Evolutionary conservation across 2,113 vertebrate species (phyloP).

Genomic region (Solea solea): DNA sequence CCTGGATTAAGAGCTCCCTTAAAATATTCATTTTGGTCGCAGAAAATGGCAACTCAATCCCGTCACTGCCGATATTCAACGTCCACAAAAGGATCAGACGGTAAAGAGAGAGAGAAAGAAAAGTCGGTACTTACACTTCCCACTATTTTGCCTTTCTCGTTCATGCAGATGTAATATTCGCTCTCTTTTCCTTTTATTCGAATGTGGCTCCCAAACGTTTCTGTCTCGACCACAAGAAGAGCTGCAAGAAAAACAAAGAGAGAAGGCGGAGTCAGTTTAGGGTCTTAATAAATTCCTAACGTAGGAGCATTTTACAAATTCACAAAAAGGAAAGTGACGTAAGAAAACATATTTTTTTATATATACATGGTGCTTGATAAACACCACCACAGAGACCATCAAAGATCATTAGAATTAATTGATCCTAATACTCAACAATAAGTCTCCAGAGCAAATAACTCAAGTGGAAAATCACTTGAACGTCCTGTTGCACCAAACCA

Average conservation of each 20-base stretch:
- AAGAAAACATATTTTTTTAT: no score
- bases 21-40: slow-evolving; percentile 30
- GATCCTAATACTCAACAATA: background rate
- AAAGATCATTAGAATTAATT: background rate
- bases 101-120: background rate
- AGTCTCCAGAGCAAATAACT: slow-evolving; percentile 3
- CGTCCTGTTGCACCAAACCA: slow-evolving; percentile 23
- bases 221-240: slow-evolving; percentile 84
- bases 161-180: slow-evolving; percentile 87
- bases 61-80: background rate
- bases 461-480: background rate
- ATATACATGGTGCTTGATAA: no score
- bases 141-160: slow-evolving; percentile 83
- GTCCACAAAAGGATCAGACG: background rate
- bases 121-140: slow-evolving; percentile 76
- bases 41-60: background rate
- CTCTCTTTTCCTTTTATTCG: slow-evolving; percentile 86
- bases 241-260: slow-evolving; percentile 72
- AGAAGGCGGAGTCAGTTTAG: slow-evolving; percentile 23
- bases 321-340: background rate
- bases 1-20: slow-evolving; percentile 42
- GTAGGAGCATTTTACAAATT: background rate
- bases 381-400: background rate
- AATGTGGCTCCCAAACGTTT: slow-evolving; percentile 85
- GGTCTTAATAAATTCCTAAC: background rate